These are phyloP conservation scores for Cyprinus carpio DNA, from an alignment of 2,113 vertebrate genomes.

Conservation along the genomic window DNA sequence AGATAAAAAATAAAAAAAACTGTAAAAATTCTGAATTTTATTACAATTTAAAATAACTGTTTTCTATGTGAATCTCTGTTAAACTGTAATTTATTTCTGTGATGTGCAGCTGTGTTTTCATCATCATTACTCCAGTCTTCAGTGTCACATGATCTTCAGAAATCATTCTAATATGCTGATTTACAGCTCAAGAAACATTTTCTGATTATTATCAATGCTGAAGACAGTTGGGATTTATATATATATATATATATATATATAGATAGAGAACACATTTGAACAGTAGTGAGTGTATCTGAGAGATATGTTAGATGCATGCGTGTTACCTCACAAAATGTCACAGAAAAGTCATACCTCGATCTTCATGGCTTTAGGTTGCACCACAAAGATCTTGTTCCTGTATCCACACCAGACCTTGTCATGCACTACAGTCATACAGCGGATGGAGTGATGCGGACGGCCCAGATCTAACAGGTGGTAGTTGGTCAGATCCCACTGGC, in stretches of 20 bases:
- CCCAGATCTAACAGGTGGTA: conserved; percentile 95
- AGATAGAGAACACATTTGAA: no score
- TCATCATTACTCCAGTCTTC: background rate
- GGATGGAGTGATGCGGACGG: conserved; percentile 89
- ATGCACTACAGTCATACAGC: conserved; percentile 96
- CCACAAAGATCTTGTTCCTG: conserved; percentile 95
- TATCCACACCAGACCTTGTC: conserved; percentile 99
- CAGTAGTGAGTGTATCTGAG: no score
- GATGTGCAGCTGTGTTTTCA: no score
- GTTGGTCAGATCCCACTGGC: conserved; percentile 97
- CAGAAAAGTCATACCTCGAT: conserved; percentile 82
- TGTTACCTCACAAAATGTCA: background rate
- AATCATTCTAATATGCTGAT: background rate
- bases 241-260: no score
- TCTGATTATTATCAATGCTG: background rate
- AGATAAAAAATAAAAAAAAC: no score
- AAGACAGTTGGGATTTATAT: background rate
- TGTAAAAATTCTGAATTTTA: no score
- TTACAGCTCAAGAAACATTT: background rate
- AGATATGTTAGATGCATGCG: no score
- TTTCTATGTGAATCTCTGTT: no score
- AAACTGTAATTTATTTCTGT: background rate
- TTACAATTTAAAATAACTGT: no score
- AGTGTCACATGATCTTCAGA: background rate
- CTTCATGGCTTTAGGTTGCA: conserved; percentile 97